Evolutionary conservation across 2,888 invertebrate species (phyloP), one percentile per base, ranked within the genome.

Genomic region (Drosophila koepferae): DNA sequence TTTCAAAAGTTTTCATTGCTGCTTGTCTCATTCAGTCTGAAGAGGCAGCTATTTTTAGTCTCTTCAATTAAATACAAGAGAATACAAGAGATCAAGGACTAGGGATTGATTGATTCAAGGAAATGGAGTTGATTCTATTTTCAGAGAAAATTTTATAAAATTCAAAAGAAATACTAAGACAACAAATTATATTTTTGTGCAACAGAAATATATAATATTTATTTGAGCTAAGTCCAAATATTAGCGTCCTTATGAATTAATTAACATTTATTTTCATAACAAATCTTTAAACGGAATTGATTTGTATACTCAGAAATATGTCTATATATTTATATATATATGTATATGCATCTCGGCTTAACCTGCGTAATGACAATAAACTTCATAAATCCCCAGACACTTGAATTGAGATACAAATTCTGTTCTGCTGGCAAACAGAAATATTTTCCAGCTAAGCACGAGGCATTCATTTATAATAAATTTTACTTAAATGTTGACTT

Each of bases 401-500:
- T 70, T 40, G 43, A 48, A 36, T 54, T 31, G 23, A 38, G 46
- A 36, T 31, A 40, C 46, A 44, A 41, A 20, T 23, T 36, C 53
- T 23, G 14, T 9, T 53, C 20, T 20, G 18, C 38, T 23, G 51
- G 38, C 46, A 36, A 20, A 58, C 31, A 9, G n/a, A 36, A 46
- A 23, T n/a, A 20, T 10, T 46, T 55, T 41, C 31, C 14, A 58
- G 58, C 53, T 51, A 63, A 71, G 53, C 72, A 44, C 28, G 16
- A 16, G 43, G 56, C 63, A 63, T 77, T 70, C 43, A 74, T 74
- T 81, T 70, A 63, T 69, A 82, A 82, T 75, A 75, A 76, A 82
- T 79, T 70, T 68, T 61, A 69, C 54, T 74, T 62, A 64, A 54
- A 82, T 44, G 60, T 65, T 68, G 66, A 65, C 54, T 76, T 67